These are phyloP conservation scores for Agrotis clavis DNA, from an alignment of 2,888 invertebrate genomes.

Conservation along the genomic window DNA sequence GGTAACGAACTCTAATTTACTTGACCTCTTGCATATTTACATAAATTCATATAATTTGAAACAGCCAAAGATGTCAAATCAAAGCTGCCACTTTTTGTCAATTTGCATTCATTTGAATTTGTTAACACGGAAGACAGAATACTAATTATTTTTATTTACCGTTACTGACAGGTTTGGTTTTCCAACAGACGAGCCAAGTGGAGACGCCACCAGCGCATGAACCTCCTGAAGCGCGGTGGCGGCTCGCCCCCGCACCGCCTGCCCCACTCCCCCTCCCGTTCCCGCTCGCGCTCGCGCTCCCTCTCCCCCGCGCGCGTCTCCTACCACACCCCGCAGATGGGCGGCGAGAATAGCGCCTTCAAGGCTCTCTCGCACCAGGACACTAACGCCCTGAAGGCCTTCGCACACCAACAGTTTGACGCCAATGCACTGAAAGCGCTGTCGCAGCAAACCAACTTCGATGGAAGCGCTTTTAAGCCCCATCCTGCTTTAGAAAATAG, in stretches of 20 bases:
- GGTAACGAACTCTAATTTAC: slow-evolving; percentile 91
- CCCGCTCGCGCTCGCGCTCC: slow-evolving; percentile 93
- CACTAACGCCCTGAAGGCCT: slow-evolving; percentile 90
- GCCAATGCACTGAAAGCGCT: slow-evolving; percentile 90
- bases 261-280: slow-evolving; percentile 92
- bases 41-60: slow-evolving; percentile 67
- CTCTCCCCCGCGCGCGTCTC: slow-evolving; percentile 92
- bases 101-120: slow-evolving; percentile 85
- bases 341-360: slow-evolving; percentile 97
- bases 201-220: slow-evolving; percentile 99
- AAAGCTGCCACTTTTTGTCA: slow-evolving; percentile 76
- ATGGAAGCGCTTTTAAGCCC: slow-evolving; percentile 83
- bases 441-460: slow-evolving; percentile 81
- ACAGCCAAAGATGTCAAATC: slow-evolving; percentile 79
- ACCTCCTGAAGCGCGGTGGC: slow-evolving; percentile 96
- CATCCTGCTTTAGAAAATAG: slow-evolving; percentile 94
- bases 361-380: slow-evolving; percentile 93
- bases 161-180: slow-evolving; percentile 99
- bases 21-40: slow-evolving; percentile 65
- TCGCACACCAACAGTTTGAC: slow-evolving; percentile 91
- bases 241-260: slow-evolving; percentile 92
- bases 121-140: slow-evolving; percentile 84
- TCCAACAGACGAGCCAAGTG: slow-evolving; percentile 99
- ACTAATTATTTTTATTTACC: slow-evolving; percentile 91
- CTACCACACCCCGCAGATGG: slow-evolving; percentile 93